Base-by-base conservation (phyloP, 2,113 vertebrate genomes). In the Psephotus haematonotus region DNA sequence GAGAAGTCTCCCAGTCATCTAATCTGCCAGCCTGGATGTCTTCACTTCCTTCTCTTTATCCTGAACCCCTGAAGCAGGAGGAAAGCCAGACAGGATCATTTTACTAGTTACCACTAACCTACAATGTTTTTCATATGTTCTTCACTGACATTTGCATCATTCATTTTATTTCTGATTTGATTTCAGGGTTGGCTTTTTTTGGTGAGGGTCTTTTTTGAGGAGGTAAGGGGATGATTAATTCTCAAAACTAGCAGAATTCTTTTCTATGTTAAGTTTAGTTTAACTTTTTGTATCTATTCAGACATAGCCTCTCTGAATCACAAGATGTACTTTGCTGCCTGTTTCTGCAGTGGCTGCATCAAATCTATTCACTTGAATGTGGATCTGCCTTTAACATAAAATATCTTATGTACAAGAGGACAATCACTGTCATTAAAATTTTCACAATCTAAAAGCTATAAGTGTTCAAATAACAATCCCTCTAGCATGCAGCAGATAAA, bases 381-480 rank as follows among this genome's bases (percentile, higher is more conserved):
- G 31, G 52, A 46, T 50, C 50, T 62, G 55, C 52, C 49, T 92
- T 94, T 86, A 76, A 90, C 55, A 68, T 47, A 93, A 88, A 88
- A 47, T 29, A 35, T 71, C 39, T 94, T 81, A 78, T 46, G 64
- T 65, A 72, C 44, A 80, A 84, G 46, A 94, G 55, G 33, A 86
- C 64, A 83, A 90, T 88, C 2, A 3, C 19, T 57, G 24, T 78
- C 69, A 82, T 95, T 92, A 91, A 69, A 72, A 68, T 86, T 81
- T 93, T 94, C 65, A 43, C 60, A 70, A 71, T 86, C 68, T 94
- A 68, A 83, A 86, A 90, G 43, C 76, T 75, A 60, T 83, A 78
- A 89, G 31, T 74, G 46, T 83, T 96, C 84, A 87, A 89, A 80
- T 86, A 93, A 74, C 29, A 82, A 64, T 65, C 92, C 31, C 12